phyloP scores from a whole-genome alignment of 2,113 vertebrate genomes.

The Struthio camelus region DNA sequence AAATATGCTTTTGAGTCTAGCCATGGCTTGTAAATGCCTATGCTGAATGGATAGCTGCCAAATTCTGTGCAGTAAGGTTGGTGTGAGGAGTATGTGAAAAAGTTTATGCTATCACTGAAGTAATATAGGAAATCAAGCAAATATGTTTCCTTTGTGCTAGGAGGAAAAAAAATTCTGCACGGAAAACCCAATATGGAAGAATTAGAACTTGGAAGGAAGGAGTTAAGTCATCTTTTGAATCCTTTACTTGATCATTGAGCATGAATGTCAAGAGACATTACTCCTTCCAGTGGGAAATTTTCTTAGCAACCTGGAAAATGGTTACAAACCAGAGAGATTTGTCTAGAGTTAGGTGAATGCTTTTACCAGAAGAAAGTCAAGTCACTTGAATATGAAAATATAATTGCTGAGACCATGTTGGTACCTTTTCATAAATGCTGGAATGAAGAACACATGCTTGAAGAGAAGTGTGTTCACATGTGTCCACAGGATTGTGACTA shows the following conservation, averaged over 20 bases:
- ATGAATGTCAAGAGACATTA: too few relatives aligned
- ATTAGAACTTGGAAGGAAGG: not conserved
- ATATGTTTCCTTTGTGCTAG: not conserved
- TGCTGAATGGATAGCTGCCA: too few relatives aligned
- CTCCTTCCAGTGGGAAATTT: not conserved
- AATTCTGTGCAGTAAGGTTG: not conserved
- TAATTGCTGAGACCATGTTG: not conserved
- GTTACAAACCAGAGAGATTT: not conserved
- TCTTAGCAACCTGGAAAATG: not conserved
- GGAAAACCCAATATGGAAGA: not conserved
- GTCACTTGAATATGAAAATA: not conserved
- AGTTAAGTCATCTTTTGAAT: not conserved
- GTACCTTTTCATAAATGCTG: not conserved
- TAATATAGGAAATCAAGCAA: not conserved
- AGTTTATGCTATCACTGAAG: not conserved
- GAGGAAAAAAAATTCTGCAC: not conserved
- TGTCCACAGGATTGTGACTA: not conserved
- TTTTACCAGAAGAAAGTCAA: not conserved
- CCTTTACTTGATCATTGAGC: too few relatives aligned
- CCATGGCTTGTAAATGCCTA: not conserved
- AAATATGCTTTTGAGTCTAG: not conserved
- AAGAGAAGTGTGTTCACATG: not conserved
- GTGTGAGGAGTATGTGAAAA: not conserved
- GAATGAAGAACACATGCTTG: not conserved
- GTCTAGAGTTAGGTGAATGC: too few relatives aligned